Evolutionary conservation across 2,113 vertebrate genomes (phyloP).

Genomic region (Junco hyemalis): DNA sequence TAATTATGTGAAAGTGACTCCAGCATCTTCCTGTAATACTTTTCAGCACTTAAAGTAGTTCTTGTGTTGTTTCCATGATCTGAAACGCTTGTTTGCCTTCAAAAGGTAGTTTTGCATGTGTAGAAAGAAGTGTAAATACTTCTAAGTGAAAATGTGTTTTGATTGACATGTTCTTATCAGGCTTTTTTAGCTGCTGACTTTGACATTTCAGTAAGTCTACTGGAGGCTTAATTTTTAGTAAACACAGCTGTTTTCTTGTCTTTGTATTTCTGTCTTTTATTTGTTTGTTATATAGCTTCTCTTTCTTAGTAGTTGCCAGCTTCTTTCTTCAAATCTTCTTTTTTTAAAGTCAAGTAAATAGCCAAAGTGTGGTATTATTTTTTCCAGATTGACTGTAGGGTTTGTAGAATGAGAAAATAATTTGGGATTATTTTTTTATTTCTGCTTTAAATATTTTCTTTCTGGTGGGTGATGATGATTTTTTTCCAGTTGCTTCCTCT

Average conservation of each 20-base stretch:
- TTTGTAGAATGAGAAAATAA: neutral
- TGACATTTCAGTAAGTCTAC: neutral
- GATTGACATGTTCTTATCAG: neutral
- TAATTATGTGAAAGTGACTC: neutral
- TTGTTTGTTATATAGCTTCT: neutral
- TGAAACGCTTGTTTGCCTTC: neutral
- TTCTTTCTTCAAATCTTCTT: neutral
- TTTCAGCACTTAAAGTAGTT: neutral
- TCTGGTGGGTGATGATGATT: neutral
- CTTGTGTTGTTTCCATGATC: neutral
- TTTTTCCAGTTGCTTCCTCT: neutral
- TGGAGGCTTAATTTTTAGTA: neutral
- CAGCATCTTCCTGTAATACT: neutral
- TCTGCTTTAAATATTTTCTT: neutral
- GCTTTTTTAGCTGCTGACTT: neutral
- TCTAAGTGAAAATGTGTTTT: neutral
- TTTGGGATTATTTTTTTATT: neutral
- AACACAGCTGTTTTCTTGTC: neutral
- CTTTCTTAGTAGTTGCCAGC: neutral
- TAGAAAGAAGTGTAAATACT: neutral
- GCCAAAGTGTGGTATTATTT: neutral
- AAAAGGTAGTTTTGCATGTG: neutral
- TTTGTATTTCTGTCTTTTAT: neutral
- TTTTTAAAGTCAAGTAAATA: neutral
- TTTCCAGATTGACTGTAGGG: neutral